Conservation (phyloP, 2,113 vertebrate species). For the Spizaetus ornatus region DNA sequence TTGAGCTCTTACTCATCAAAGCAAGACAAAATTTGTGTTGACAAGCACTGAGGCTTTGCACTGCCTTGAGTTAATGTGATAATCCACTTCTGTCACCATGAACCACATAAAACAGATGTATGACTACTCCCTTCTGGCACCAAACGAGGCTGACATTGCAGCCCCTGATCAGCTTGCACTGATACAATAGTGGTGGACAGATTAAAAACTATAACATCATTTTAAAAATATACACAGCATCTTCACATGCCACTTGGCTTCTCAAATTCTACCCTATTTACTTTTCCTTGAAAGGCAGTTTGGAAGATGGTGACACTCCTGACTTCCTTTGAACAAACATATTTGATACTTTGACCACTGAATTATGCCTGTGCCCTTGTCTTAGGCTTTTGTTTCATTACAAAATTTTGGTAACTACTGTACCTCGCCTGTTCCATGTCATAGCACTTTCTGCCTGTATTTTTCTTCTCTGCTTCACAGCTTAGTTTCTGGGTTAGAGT, state of each 20-base stretch:
- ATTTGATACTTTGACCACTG: not conserved
- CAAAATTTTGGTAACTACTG: not conserved
- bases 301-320: not conserved
- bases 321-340: not conserved
- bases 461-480: not conserved
- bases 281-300: not conserved
- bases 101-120: not conserved
- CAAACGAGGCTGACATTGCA: accelerated
- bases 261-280: not conserved
- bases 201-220: accelerated
- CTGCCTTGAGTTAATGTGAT: not conserved
- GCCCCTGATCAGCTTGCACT: not conserved
- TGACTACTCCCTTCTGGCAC: not conserved
- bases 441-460: not conserved
- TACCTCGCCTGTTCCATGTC: not conserved
- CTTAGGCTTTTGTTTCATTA: not conserved
- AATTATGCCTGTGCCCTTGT: not conserved
- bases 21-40: not conserved
- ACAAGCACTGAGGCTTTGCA: not conserved
- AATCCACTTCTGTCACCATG: not conserved
- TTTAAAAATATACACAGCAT: not conserved
- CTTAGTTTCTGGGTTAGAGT: not conserved
- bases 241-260: not conserved
- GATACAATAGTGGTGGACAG: too few species aligned
- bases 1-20: not conserved